Base-by-base conservation (phyloP, 2,113 vertebrate species). In the Paramormyrops kingsleyae region DNA sequence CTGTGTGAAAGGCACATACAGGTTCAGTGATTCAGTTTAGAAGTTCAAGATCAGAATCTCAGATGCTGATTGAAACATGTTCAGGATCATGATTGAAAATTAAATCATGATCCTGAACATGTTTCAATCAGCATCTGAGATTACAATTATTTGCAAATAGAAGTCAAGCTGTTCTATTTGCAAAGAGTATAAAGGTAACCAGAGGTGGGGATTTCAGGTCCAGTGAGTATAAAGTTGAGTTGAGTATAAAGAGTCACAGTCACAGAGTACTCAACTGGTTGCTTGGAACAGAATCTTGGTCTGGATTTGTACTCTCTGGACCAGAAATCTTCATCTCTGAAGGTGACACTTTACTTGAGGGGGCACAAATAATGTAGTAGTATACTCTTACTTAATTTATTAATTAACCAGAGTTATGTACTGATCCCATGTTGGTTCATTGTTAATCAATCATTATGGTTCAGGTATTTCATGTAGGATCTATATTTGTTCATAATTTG, bases 1-100 rank as follows among this genome's bases (percentile, higher is more conserved):
- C 98, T 99, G 90, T 92, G 89, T 50, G 50, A 1, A 86, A 49
- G 44, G 46, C 8, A 77, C 9, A 59, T 5, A 49, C 35, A 27
- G 52, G 19, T 12, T 52, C 56, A 17, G 47, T 47, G 80, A 39
- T 46, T 39, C n/a, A 27, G 21, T 66, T 66, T 12, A 70, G n/a
- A 31, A 4, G 3, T 70, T 70, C 74, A 80, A 39, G 70, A 6
- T 77, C 70, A 35, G 74, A 42, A 80, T 19, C 35, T 85, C 46
- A 85, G 42, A 47, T 47, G 44, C 2, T 27, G 46, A 46, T 47
- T 44, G 13, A 56, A 74, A 15, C 31, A 35, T 12, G 31, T 74
- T 80, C 5, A 19, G 17, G 13, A 19, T 19, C 31, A 42, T 17
- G 74, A 80, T 42, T 80, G 74, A 80, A 80, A n/a, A n/a, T n/a